phyloP scores from a whole-genome alignment of 2,113 vertebrate species.

The Tursiops truncatus region DNA sequence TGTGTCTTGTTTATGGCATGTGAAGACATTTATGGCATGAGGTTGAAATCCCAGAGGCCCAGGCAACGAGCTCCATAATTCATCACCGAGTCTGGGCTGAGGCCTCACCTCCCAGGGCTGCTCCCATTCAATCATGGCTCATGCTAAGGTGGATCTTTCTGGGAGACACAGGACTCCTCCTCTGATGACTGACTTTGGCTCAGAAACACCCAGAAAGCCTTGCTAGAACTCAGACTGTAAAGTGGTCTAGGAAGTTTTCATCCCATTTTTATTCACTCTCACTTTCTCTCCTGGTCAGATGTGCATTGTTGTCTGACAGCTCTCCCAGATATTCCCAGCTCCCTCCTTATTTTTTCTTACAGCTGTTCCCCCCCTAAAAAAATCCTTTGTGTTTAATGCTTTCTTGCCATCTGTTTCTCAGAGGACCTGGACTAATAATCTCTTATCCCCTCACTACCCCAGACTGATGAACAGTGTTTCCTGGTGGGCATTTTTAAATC shows the following conservation, averaged over 20 bases:
- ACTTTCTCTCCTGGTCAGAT: neutral
- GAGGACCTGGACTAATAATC: neutral
- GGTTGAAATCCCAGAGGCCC: neutral
- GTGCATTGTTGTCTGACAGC: neutral
- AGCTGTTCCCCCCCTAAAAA: neutral
- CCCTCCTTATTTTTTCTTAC: neutral
- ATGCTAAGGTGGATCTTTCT: neutral
- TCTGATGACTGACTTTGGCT: neutral
- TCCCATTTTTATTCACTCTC: neutral
- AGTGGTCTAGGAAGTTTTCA: neutral
- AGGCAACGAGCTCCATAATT: neutral
- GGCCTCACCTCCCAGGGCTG: neutral
- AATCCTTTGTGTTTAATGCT: neutral
- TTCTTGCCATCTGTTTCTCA: neutral
- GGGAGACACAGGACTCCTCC: neutral
- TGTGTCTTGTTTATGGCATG: neutral
- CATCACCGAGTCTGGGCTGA: neutral
- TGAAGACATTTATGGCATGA: neutral
- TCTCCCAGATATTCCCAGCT: neutral
- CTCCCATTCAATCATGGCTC: neutral
- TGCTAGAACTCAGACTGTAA: neutral
- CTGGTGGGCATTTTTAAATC: slow-evolving; percentile 8
- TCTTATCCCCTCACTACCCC: neutral
- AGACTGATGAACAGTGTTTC: neutral
- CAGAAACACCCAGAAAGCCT: neutral